Conservation (phyloP, 2,888 invertebrate species). For the Drosophila ustulata region DNA sequence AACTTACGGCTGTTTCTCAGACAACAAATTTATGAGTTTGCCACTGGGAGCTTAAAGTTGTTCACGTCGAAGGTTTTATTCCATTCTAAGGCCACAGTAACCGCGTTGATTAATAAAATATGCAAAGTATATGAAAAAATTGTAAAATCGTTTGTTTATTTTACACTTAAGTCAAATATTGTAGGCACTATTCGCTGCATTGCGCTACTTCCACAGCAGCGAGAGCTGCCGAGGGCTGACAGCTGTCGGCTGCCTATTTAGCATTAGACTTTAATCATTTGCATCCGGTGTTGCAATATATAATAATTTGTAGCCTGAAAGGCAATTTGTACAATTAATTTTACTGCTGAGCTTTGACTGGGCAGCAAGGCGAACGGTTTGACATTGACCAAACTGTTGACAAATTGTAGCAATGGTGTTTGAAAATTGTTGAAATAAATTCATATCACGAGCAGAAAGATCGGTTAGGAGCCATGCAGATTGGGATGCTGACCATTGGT, state of each 20-base stretch:
- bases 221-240: slow-evolving; percentile 30
- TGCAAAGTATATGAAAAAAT: slow-evolving; percentile 52
- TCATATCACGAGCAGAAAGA: slow-evolving; percentile 69
- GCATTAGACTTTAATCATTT: slow-evolving; percentile 30
- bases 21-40: too few species aligned
- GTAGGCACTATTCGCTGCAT: slow-evolving; percentile 70
- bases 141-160: slow-evolving; percentile 76
- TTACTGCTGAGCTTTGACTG: slow-evolving; percentile 26
- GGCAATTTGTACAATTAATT: slow-evolving; percentile 41
- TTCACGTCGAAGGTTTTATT: too few species aligned
- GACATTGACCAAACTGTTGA: slow-evolving; percentile 36
- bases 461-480: slow-evolving; percentile 80
- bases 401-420: slow-evolving; percentile 30
- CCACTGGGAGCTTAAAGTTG: too few species aligned
- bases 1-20: too few species aligned
- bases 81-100: too few species aligned
- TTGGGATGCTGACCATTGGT: slow-evolving; percentile 83
- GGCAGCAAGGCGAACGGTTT: slow-evolving; percentile 41
- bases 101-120: neutral
- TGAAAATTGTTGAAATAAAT: slow-evolving; percentile 57
- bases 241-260: slow-evolving; percentile 10
- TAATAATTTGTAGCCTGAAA: neutral
- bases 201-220: slow-evolving; percentile 33
- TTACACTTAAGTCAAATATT: slow-evolving; percentile 68
- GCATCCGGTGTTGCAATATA: slow-evolving; percentile 36